Conservation (phyloP, 2,888 invertebrate species). For the Phalera bucephala region DNA sequence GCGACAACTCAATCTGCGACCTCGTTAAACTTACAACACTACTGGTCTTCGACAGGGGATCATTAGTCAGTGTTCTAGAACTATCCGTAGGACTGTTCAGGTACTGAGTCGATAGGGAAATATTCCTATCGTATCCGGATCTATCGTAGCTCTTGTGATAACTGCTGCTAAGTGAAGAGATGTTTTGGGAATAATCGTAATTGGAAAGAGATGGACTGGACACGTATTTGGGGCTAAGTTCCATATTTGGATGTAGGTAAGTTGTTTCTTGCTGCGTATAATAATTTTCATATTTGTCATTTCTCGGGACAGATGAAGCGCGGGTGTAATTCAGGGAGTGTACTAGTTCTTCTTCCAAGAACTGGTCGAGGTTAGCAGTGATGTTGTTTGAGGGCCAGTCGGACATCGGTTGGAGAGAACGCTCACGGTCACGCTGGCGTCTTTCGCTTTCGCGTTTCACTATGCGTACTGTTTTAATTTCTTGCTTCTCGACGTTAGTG, state of each 20-base stretch:
- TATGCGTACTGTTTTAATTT: conserved; percentile 96
- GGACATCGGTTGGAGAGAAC: conserved; percentile 78
- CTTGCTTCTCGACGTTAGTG: conserved; percentile 90
- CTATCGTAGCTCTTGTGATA: conserved; percentile 68
- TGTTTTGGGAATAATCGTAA: conserved; percentile 71
- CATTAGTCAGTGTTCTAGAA: conserved; percentile 71
- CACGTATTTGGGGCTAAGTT: conserved; percentile 72
- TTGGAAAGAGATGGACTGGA: conserved; percentile 75
- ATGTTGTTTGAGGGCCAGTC: conserved; percentile 71
- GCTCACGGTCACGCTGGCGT: conserved; percentile 91
- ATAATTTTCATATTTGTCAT: conserved; percentile 66
- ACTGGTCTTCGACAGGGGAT: conserved; percentile 73
- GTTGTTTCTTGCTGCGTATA: conserved; percentile 57
- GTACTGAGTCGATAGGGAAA: conserved; percentile 71
- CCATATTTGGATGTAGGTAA: conserved; percentile 65
- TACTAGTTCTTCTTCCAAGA: conserved; percentile 73
- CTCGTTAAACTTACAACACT: conserved; percentile 72
- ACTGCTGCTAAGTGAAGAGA: conserved; percentile 69
- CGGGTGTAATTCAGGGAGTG: conserved; percentile 65
- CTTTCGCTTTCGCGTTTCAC: conserved; percentile 96
- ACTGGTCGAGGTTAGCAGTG: conserved; percentile 72
- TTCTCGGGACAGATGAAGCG: conserved; percentile 81
- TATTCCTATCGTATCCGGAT: conserved; percentile 61
- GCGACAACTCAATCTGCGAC: conserved; percentile 85
- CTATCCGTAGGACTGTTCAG: conserved; percentile 75